Percentiles rank a stretch among this genome's conserved stretches.
Conservation (phyloP, 2,888 invertebrate species). For the Agonum fuliginosum region DNA sequence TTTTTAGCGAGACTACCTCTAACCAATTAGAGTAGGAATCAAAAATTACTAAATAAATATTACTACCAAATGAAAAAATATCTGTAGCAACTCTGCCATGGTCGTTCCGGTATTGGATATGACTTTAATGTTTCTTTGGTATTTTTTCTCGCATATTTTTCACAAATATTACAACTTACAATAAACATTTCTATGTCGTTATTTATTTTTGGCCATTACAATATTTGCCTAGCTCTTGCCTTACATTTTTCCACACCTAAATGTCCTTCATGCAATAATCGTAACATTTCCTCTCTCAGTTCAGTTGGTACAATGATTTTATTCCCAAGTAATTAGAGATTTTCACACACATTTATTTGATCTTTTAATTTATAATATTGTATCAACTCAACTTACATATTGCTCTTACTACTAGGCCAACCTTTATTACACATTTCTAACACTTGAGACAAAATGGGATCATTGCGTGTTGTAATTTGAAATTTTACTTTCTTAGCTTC, state of each 20-base stretch:
- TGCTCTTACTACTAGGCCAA: too few relatives aligned
- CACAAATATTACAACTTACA: slow-evolving; percentile 23
- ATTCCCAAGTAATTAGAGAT: too few relatives aligned
- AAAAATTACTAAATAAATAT: slow-evolving; percentile 3
- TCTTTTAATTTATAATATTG: too few relatives aligned
- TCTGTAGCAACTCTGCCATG: slow-evolving; percentile 52
- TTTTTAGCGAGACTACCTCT: neutral
- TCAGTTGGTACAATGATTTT: too few relatives aligned
- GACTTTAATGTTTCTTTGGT: slow-evolving; percentile 46
- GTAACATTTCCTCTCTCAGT: too few relatives aligned
- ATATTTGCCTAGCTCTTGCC: neutral
- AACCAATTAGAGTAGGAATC: slow-evolving; percentile 36
- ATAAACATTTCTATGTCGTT: slow-evolving; percentile 13
- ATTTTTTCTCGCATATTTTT: slow-evolving; percentile 25
- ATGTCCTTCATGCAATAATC: too few relatives aligned
- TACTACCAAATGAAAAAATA: neutral
- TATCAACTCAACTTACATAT: too few relatives aligned
- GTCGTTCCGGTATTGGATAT: slow-evolving; percentile 49
- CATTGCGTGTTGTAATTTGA: too few relatives aligned
- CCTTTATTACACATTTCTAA: too few relatives aligned
- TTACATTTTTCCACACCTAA: slow-evolving; percentile 8
- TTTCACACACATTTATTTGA: too few relatives aligned
- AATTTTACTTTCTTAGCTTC: too few relatives aligned
- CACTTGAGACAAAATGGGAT: too few relatives aligned
- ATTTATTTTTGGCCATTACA: neutral